Percentiles rank a stretch among this genome's conserved stretches.
Evolutionary conservation across 2,797 vertebrate genomes (phyloP).

Genomic region (Triplophysa bombifrons): DNA sequence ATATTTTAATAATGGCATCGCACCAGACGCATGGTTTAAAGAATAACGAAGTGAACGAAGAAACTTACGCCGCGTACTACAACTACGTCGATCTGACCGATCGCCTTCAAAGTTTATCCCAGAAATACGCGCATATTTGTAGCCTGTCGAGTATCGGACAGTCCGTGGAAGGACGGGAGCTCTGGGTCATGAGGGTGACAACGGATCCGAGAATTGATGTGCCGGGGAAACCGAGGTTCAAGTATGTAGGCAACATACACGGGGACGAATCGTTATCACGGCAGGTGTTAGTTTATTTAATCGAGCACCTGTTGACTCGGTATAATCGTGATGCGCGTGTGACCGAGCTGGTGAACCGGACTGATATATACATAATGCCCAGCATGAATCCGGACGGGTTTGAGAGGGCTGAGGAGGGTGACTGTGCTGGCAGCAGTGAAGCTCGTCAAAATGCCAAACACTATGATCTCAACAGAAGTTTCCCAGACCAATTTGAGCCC

Average conservation of each 20-base stretch:
- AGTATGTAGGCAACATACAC: slow-evolving; percentile 95
- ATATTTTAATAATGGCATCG: not conserved
- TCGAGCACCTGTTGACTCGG: slow-evolving; percentile 77
- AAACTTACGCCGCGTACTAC: slow-evolving; percentile 84
- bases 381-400: slow-evolving; percentile 97
- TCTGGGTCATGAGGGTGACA: slow-evolving; percentile 90
- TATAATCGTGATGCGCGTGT: slow-evolving; percentile 81
- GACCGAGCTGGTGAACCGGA: slow-evolving; percentile 80
- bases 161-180: slow-evolving; percentile 80
- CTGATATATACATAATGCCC: slow-evolving; percentile 91
- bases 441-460: slow-evolving; percentile 80
- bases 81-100: slow-evolving; percentile 77
- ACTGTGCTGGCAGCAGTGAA: slow-evolving; percentile 71
- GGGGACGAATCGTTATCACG: slow-evolving; percentile 92
- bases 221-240: slow-evolving; percentile 86
- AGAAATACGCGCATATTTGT: slow-evolving; percentile 74
- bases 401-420: slow-evolving; percentile 82
- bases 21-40: not conserved
- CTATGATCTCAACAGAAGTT: slow-evolving; percentile 87
- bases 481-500: slow-evolving; percentile 84
- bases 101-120: slow-evolving; percentile 69
- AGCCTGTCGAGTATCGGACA: slow-evolving; percentile 83
- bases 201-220: slow-evolving; percentile 62
- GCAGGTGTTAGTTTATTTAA: slow-evolving; percentile 88
- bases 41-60: slow-evolving; percentile 51